Percentiles rank a stretch among this genome's conserved stretches.
phyloP scores from a whole-genome alignment of 2,888 invertebrate species.

The Phengaris alcon region DNA sequence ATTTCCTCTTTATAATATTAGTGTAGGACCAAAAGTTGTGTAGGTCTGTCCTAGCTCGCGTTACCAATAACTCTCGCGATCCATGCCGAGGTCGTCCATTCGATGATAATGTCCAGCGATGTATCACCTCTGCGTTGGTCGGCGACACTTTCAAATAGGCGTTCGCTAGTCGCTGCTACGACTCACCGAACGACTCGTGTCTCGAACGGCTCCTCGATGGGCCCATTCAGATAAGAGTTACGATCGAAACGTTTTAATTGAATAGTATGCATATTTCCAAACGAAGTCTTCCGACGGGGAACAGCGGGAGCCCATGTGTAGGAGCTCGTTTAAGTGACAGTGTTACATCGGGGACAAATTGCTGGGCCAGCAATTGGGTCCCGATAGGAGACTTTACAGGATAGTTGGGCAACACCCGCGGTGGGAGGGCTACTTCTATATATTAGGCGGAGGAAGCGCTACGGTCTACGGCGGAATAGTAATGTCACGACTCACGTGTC shows the following conservation, averaged over 20 bases:
- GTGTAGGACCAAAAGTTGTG: not conserved
- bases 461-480: no score
- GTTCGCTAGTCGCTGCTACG: not conserved
- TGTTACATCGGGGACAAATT: no score
- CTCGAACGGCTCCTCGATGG: no score
- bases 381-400: not conserved
- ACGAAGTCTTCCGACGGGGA: not conserved
- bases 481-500: not conserved
- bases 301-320: not conserved
- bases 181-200: not conserved
- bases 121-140: not conserved
- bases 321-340: no score
- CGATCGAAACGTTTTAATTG: not conserved
- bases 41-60: not conserved
- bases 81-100: conserved; percentile 40
- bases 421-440: not conserved
- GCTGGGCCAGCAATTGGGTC: not conserved
- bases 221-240: no score
- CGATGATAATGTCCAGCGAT: conserved; percentile 39
- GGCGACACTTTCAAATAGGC: not conserved
- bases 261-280: not conserved
- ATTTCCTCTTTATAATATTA: no score
- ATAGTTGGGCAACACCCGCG: not conserved
- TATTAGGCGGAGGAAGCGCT: not conserved
- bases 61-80: conserved; percentile 31